Evolutionary conservation across 2,797 vertebrate genomes (phyloP).

Genomic region (Gymnopithys bicolor): DNA sequence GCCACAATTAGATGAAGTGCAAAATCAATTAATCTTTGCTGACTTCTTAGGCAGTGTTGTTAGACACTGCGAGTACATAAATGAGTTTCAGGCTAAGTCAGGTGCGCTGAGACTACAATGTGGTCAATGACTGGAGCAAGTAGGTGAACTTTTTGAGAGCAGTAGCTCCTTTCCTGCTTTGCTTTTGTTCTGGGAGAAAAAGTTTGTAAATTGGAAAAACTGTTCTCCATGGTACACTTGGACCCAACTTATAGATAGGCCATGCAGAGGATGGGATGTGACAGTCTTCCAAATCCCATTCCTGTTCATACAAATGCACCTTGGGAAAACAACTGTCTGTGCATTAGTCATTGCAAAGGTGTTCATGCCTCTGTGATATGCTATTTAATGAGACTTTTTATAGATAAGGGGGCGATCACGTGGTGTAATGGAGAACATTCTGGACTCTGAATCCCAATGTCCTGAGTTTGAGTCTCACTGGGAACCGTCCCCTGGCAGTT

Average conservation of each 20-base stretch:
- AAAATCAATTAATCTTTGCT: background rate
- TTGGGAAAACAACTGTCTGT: background rate
- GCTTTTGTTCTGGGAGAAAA: background rate
- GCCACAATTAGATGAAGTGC: background rate
- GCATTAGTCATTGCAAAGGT: background rate
- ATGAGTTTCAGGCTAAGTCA: background rate
- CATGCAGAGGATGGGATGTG: background rate
- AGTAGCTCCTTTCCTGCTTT: background rate
- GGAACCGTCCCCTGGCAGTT: too few relatives aligned
- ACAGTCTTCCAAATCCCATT: background rate
- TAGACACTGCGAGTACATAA: background rate
- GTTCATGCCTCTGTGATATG: background rate
- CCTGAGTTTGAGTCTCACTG: too few relatives aligned
- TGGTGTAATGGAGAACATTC: too few relatives aligned
- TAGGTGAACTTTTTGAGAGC: background rate
- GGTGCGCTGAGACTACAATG: background rate
- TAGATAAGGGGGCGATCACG: too few relatives aligned
- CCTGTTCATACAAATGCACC: background rate
- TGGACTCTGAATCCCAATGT: too few relatives aligned
- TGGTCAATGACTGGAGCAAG: background rate
- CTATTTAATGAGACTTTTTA: background rate
- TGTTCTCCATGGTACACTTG: accelerated
- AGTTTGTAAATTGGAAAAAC: background rate
- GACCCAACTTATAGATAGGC: background rate
- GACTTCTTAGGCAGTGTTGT: background rate